Conservation (phyloP, 2,888 invertebrate species). For the Rhagonycha fulva region DNA sequence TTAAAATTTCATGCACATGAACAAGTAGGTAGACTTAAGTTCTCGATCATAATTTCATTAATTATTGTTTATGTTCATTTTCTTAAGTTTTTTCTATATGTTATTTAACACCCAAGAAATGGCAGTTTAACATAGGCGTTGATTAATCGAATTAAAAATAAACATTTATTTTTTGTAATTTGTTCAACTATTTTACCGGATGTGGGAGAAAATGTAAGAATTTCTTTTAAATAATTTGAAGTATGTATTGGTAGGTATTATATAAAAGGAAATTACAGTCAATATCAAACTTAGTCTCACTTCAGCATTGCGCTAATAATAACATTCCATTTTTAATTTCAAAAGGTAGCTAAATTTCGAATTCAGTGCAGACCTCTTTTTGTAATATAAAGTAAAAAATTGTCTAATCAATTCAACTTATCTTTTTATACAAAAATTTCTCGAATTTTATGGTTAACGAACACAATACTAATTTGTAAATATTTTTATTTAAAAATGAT, state of each 20-base stretch:
- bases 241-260: background rate
- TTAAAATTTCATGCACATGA: constrained; percentile 2
- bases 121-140: background rate
- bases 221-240: background rate
- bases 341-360: background rate
- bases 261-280: background rate
- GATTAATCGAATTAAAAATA: background rate
- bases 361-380: background rate
- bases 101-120: background rate
- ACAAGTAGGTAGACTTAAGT: background rate
- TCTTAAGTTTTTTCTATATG: background rate
- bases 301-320: background rate
- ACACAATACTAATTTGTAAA: background rate
- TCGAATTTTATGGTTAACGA: background rate
- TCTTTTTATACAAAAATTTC: background rate
- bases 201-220: background rate
- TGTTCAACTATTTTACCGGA: background rate
- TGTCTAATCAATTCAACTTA: background rate
- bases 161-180: background rate
- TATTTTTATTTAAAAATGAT: background rate
- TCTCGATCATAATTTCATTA: background rate
- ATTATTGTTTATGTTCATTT: background rate
- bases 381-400: background rate
- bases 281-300: background rate
- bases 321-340: background rate